Conservation (phyloP, 1,140 invertebrate genomes). For the Papilio dardanus region DNA sequence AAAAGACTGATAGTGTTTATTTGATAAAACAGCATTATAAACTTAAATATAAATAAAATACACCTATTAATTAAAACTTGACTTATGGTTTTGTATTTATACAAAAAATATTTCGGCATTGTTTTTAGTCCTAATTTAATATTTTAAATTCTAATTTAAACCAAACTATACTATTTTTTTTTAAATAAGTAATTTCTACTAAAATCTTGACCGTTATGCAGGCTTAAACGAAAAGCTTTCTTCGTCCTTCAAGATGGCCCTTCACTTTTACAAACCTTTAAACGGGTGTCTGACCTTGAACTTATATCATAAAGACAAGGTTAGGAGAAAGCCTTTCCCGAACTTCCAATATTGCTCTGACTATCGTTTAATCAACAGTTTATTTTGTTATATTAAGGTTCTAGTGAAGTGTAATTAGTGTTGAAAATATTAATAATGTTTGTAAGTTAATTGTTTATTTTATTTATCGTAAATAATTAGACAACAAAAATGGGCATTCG, state of each 20-base stretch:
- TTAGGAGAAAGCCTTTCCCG: slow-evolving; percentile 23
- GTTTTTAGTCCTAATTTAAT: not conserved
- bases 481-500: not conserved
- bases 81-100: no score
- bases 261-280: slow-evolving; percentile 14
- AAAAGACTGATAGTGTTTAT: no score
- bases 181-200: not conserved
- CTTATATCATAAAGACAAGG: slow-evolving; percentile 6
- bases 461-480: not conserved
- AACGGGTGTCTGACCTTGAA: slow-evolving; percentile 14
- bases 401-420: not conserved
- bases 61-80: no score
- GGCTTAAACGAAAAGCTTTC: slow-evolving; percentile 8
- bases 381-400: not conserved
- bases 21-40: no score
- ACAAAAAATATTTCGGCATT: not conserved
- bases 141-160: no score
- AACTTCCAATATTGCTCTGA: not conserved
- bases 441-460: not conserved
- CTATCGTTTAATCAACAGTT: slow-evolving; percentile 4
- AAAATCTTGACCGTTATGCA: not conserved
- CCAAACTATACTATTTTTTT: not conserved
- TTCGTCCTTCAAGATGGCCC: slow-evolving; percentile 15
- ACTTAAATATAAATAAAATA: no score
- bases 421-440: slow-evolving; percentile 8